These are phyloP conservation scores for Prunella himalayana DNA, from an alignment of 2,113 vertebrate species.

Conservation along the genomic window DNA sequence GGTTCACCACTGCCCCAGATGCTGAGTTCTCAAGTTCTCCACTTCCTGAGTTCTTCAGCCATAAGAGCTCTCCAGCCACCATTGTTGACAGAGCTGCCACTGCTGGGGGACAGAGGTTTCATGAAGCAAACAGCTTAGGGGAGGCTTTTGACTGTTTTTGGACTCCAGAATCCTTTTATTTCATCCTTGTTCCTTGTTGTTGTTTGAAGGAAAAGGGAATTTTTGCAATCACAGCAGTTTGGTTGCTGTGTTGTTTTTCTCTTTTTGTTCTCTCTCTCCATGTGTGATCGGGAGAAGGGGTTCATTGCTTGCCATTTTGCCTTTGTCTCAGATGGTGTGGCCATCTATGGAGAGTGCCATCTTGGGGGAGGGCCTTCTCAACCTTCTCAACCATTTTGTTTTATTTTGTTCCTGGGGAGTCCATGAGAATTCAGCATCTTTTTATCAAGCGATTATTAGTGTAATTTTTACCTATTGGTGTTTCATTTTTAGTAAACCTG, in stretches of 20 bases:
- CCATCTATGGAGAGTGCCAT: neutral
- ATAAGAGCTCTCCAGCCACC: neutral
- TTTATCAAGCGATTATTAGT: neutral
- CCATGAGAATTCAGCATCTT: neutral
- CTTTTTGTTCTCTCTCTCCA: neutral
- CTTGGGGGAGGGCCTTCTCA: neutral
- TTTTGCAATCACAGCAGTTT: neutral
- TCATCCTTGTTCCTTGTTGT: neutral
- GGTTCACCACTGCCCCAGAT: neutral
- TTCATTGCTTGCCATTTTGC: neutral
- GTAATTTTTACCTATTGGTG: neutral
- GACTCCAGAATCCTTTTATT: neutral
- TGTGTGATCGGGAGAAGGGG: accelerated
- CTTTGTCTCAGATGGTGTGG: neutral
- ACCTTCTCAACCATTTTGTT: neutral
- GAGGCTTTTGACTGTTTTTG: neutral
- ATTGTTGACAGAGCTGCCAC: neutral
- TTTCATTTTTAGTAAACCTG: neutral
- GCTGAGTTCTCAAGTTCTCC: neutral
- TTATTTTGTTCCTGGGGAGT: neutral
- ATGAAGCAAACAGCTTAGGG: neutral
- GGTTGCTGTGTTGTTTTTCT: neutral
- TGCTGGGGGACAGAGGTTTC: too few relatives aligned
- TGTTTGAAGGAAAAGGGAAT: neutral
- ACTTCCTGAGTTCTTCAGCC: neutral